These are phyloP conservation scores for Xerus inauris DNA, from an alignment of 2,113 vertebrate species.

Conservation along the genomic window DNA sequence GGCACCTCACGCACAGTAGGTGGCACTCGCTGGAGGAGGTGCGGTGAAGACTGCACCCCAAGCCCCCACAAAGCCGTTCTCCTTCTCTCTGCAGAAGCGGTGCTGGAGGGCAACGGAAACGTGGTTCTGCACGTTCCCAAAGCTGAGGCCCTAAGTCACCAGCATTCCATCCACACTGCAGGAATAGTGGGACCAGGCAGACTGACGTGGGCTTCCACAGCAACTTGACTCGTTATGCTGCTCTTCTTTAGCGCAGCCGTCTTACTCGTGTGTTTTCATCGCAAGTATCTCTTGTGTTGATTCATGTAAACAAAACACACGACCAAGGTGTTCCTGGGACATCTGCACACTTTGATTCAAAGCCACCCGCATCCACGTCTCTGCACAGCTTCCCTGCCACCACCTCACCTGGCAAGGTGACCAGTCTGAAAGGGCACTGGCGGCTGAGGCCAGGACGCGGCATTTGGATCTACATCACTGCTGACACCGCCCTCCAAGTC, in stretches of 20 bases:
- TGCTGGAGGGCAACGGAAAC: not conserved
- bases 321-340: no score
- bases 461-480: accelerated
- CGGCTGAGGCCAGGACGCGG: no score
- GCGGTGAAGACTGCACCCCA: not conserved
- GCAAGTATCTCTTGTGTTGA: not conserved
- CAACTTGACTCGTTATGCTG: not conserved
- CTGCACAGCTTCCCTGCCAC: no score
- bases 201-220: not conserved
- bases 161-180: not conserved
- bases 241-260: not conserved
- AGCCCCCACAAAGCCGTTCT: no score
- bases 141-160: no score
- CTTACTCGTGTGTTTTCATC: not conserved
- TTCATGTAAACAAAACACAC: not conserved
- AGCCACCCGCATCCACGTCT: not conserved
- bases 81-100: not conserved
- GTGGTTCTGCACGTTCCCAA: not conserved
- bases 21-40: not conserved
- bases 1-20: accelerated
- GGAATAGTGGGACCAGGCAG: not conserved
- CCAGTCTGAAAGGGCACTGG: no score
- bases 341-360: not conserved
- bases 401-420: no score
- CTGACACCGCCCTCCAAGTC: no score